Conservation (phyloP, 2,888 invertebrate genomes). For the Thereva unica region DNA sequence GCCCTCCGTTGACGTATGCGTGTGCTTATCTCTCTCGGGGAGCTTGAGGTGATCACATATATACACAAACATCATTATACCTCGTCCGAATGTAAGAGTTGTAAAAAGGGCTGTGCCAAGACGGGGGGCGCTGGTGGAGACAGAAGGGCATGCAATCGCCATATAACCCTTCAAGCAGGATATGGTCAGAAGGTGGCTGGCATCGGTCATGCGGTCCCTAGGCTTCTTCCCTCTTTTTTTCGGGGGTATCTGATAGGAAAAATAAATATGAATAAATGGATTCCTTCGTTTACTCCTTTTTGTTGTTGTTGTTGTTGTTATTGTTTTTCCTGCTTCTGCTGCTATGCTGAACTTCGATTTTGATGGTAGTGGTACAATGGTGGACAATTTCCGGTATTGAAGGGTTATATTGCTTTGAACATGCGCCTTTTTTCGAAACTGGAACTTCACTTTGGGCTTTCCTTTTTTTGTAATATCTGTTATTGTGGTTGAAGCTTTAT, state of each 20-base stretch:
- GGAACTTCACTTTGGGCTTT: no score
- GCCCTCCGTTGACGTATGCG: conserved; percentile 28
- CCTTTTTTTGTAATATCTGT: no score
- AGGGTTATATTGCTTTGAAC: conserved; percentile 24
- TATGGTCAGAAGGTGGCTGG: conserved; percentile 27
- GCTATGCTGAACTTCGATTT: no score
- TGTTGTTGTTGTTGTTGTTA: background rate
- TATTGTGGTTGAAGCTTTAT: no score
- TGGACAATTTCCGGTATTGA: background rate
- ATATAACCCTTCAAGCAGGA: conserved; percentile 5
- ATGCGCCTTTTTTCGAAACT: conserved; percentile 9
- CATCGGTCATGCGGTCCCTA: conserved; percentile 34
- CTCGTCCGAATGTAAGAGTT: no score
- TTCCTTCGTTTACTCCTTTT: conserved; percentile 28
- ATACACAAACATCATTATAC: background rate
- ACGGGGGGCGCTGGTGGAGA: background rate
- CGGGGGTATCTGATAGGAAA: conserved; percentile 31
- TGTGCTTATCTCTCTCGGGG: conserved; percentile 21
- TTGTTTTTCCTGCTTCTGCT: background rate
- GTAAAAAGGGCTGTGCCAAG: no score
- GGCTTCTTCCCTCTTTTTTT: conserved; percentile 4
- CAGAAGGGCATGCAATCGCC: conserved; percentile 12
- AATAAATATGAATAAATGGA: conserved; percentile 35
- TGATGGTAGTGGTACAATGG: no score
- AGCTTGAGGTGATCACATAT: conserved; percentile 8